Evolutionary conservation across 1,140 invertebrate species (phyloP).

Genomic region (Rhyzopertha dominica): DNA sequence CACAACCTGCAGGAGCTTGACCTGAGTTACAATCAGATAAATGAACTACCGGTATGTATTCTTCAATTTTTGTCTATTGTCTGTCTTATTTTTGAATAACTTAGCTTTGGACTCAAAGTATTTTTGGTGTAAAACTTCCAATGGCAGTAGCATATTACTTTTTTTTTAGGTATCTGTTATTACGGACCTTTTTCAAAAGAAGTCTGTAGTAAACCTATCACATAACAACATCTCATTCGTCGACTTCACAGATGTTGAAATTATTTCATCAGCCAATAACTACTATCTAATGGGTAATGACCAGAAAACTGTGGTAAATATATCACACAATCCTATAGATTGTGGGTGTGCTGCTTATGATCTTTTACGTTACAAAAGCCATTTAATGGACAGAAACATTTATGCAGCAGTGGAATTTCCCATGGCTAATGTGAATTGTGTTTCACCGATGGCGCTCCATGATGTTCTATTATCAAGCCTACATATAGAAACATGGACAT

Average conservation of each 20-base stretch:
- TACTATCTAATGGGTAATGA: not conserved
- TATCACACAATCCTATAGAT: constrained; percentile 17
- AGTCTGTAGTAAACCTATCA: constrained; percentile 6
- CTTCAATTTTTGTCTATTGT: not conserved
- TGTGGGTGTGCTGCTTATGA: constrained; percentile 18
- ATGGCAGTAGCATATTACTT: too few species aligned
- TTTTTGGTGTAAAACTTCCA: too few species aligned
- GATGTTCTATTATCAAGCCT: constrained; percentile 5
- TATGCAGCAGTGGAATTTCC: not conserved
- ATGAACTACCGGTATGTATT: constrained; percentile 14
- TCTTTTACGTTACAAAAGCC: constrained; percentile 17
- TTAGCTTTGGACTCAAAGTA: too few species aligned
- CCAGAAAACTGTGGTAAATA: not conserved
- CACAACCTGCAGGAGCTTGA: not conserved
- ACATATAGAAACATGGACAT: not conserved
- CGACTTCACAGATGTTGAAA: constrained; percentile 6
- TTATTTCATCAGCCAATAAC: not conserved
- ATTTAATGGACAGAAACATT: constrained; percentile 8
- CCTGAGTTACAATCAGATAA: constrained; percentile 8
- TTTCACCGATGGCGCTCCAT: constrained; percentile 1
- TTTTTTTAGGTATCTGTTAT: constrained; percentile 4
- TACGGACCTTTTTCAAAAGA: not conserved
- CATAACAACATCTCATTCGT: constrained; percentile 13
- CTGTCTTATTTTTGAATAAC: too few species aligned
- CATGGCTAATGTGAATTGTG: constrained; percentile 14